Conservation (phyloP, 2,888 invertebrate genomes). For the Oligia fasciuncula region DNA sequence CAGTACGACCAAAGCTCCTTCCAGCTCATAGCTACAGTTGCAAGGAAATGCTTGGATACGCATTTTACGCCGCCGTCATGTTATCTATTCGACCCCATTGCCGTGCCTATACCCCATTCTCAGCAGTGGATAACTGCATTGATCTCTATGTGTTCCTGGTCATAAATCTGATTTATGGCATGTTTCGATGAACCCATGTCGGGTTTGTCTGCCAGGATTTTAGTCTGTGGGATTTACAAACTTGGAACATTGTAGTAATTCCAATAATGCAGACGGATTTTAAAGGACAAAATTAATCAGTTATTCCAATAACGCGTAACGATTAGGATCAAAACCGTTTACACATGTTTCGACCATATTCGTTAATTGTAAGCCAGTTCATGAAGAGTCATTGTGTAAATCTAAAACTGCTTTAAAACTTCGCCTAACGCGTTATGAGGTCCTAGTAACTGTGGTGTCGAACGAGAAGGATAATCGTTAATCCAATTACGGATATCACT, state of each 20-base stretch:
- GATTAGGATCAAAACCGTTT: too few relatives aligned
- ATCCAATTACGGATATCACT: slow-evolving; percentile 57
- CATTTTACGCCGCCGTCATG: not conserved
- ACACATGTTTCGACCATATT: too few relatives aligned
- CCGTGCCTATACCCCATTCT: slow-evolving; percentile 3
- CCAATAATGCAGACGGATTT: not conserved
- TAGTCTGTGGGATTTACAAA: not conserved
- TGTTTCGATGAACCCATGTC: slow-evolving; percentile 43
- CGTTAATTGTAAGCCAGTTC: too few relatives aligned
- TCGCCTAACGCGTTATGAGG: slow-evolving; percentile 33
- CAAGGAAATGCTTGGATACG: not conserved
- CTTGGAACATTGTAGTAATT: not conserved
- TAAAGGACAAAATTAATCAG: not conserved
- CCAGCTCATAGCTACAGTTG: not conserved
- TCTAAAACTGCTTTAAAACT: slow-evolving; percentile 14
- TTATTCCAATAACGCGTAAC: too few relatives aligned
- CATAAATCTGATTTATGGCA: slow-evolving; percentile 48
- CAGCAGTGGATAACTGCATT: slow-evolving; percentile 27
- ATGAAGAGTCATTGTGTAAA: not conserved
- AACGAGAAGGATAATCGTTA: slow-evolving; percentile 60
- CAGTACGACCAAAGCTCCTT: not conserved
- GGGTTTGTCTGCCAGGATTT: slow-evolving; percentile 34
- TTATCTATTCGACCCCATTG: slow-evolving; percentile 27
- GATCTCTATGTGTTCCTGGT: slow-evolving; percentile 54
- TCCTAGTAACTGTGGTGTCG: slow-evolving; percentile 44